These are phyloP conservation scores for Plectrocnemia conspersa DNA, from an alignment of 1,140 invertebrate genomes.

Conservation along the genomic window DNA sequence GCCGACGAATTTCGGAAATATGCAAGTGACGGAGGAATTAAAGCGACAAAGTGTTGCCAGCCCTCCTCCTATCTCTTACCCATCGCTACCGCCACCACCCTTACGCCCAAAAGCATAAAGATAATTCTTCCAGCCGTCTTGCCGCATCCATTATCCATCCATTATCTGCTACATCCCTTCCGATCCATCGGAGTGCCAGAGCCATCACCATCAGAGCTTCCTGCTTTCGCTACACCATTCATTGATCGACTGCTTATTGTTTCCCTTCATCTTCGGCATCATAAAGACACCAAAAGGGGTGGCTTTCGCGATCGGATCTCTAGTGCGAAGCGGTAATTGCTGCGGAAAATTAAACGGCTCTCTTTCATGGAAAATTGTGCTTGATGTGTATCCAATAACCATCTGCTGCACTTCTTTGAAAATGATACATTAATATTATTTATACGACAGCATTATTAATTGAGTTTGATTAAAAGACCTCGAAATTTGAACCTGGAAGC, in stretches of 20 bases:
- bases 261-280: not conserved
- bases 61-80: not conserved
- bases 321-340: too few species aligned
- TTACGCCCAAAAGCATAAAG: not conserved
- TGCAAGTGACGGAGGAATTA: slow-evolving; percentile 18
- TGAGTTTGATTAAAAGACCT: too few species aligned
- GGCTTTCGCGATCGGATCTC: not conserved
- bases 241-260: slow-evolving; percentile 5
- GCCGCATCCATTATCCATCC: slow-evolving; percentile 18
- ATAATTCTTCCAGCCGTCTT: slow-evolving; percentile 17
- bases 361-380: too few species aligned
- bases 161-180: slow-evolving; percentile 17
- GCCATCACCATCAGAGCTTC: slow-evolving; percentile 3
- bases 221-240: too few species aligned
- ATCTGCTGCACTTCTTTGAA: too few species aligned
- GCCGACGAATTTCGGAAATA: slow-evolving; percentile 20
- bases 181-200: slow-evolving; percentile 3
- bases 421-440: too few species aligned
- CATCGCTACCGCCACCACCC: too few species aligned
- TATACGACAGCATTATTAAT: too few species aligned
- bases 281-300: not conserved
- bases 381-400: too few species aligned
- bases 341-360: too few species aligned
- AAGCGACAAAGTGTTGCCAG: slow-evolving; percentile 11
- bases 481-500: too few species aligned